Percentiles rank a stretch among this genome's conserved stretches.
Evolutionary conservation across 2,113 vertebrate species (phyloP).

Genomic region (Pseudopipra pipra): DNA sequence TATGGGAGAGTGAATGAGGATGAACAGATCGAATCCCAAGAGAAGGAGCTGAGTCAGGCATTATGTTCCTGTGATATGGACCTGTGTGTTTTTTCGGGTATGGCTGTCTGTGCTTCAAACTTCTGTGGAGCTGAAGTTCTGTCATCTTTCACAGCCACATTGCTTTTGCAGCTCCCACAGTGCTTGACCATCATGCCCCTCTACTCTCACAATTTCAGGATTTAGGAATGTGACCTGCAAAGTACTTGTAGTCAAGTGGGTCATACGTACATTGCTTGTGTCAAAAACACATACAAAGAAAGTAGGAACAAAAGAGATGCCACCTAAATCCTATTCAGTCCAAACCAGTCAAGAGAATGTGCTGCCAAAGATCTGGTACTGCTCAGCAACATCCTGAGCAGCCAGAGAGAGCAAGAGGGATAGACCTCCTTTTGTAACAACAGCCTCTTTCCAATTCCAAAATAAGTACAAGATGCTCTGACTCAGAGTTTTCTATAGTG

Average conservation of each 20-base stretch:
- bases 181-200: fast-evolving
- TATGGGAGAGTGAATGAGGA: neutral
- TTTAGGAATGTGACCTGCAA: neutral
- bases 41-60: neutral
- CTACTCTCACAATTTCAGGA: neutral
- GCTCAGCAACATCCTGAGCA: neutral
- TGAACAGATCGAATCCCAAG: neutral
- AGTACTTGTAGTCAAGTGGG: too few relatives aligned
- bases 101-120: neutral
- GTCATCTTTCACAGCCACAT: fast-evolving
- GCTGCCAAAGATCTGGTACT: neutral
- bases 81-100: neutral
- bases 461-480: neutral
- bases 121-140: neutral
- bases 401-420: neutral
- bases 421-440: neutral
- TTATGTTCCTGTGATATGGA: neutral
- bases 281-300: neutral
- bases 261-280: neutral
- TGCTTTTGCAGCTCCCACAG: neutral
- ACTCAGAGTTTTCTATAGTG: neutral
- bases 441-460: neutral
- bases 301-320: neutral
- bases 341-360: neutral
- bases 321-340: neutral